These are phyloP conservation scores for Drosophila sucinea DNA, from an alignment of 1,140 invertebrate species.

Conservation along the genomic window DNA sequence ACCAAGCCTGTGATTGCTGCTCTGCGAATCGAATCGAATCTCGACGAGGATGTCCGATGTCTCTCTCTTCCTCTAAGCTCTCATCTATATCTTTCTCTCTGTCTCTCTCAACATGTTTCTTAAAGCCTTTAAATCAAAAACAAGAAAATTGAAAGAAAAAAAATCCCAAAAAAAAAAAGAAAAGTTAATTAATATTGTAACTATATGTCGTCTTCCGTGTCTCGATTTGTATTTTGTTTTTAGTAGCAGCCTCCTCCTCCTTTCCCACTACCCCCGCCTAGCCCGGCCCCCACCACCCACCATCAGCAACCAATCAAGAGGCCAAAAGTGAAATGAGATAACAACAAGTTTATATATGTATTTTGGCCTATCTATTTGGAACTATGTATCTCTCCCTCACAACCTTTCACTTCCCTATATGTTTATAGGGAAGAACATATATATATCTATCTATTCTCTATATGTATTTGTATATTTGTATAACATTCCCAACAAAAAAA, in stretches of 20 bases:
- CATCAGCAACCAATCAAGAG: conserved; percentile 48
- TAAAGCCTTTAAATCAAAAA: neutral
- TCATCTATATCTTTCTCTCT: neutral
- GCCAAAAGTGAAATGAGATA: neutral
- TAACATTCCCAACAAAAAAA: conserved; percentile 41
- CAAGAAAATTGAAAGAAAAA: neutral
- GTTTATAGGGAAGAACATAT: conserved; percentile 5
- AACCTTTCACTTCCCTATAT: conserved; percentile 25
- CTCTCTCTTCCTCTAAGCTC: conserved; percentile 16
- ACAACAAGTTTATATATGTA: neutral
- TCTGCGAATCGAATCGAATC: conserved; percentile 70
- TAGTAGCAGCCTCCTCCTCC: conserved; percentile 63
- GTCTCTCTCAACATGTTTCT: neutral
- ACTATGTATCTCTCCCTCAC: neutral
- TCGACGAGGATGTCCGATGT: conserved; percentile 43
- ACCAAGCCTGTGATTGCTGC: conserved; percentile 86
- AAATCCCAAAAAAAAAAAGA: conserved; percentile 3
- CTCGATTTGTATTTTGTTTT: conserved; percentile 61
- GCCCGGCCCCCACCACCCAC: conserved; percentile 24
- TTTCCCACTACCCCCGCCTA: conserved; percentile 1
- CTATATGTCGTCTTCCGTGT: conserved; percentile 48
- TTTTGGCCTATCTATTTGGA: conserved; percentile 31
- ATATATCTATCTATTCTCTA: conserved; percentile 17
- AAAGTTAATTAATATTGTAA: conserved; percentile 38
- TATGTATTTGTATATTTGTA: conserved; percentile 33